These are phyloP conservation scores for Drosophila siamana DNA, from an alignment of 2,888 invertebrate genomes.

Conservation along the genomic window DNA sequence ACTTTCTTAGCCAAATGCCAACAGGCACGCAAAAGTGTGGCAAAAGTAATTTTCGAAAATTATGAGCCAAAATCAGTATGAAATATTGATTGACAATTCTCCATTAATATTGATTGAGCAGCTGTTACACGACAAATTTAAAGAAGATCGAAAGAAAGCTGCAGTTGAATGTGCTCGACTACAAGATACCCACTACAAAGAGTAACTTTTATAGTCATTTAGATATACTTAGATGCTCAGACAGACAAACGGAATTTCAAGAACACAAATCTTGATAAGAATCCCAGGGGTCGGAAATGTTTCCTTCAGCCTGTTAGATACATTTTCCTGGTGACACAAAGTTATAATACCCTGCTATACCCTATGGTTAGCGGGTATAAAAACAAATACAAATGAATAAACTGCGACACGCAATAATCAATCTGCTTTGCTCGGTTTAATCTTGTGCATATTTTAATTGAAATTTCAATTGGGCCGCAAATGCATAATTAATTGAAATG, in stretches of 20 bases:
- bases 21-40: conserved; percentile 24
- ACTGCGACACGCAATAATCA: conserved; percentile 20
- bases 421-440: conserved; percentile 53
- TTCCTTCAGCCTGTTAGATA: too few species aligned
- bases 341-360: too few species aligned
- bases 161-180: too few species aligned
- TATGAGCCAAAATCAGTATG: conserved; percentile 10
- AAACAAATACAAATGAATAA: conserved; percentile 6
- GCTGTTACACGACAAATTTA: conserved; percentile 5
- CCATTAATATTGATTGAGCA: conserved; percentile 64
- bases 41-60: conserved; percentile 29
- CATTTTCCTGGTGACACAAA: too few species aligned
- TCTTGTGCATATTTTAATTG: conserved; percentile 62
- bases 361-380: too few species aligned
- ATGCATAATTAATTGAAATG: conserved; percentile 73
- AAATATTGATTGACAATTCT: conserved; percentile 49
- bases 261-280: too few species aligned
- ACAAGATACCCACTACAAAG: too few species aligned
- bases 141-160: conserved; percentile 2
- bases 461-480: conserved; percentile 57
- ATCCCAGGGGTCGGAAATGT: too few species aligned
- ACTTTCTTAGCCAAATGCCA: conserved; percentile 35
- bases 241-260: too few species aligned
- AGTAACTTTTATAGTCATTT: too few species aligned
- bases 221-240: too few species aligned